Base-by-base conservation (phyloP, 2,888 invertebrate species). In the Odontocolon sp. region DNA sequence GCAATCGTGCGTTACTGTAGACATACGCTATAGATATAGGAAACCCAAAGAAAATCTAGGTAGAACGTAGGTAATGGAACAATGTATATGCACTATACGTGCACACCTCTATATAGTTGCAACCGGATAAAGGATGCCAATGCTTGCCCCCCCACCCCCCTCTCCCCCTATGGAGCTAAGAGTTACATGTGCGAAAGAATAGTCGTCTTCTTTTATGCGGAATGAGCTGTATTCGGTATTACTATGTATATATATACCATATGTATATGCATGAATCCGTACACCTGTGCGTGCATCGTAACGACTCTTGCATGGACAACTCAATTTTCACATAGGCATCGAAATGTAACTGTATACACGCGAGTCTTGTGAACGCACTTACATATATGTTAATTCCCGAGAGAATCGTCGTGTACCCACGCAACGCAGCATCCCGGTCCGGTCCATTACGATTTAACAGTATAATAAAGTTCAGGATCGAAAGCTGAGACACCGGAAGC, bases 241-340 rank as follows among this genome's bases (percentile, higher is more conserved):
- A n/a, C n/a, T n/a, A n/a, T n/a, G n/a, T n/a, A n/a, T n/a, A n/a
- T n/a, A n/a, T n/a, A n/a, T n/a, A n/a, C n/a, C n/a, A n/a, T n/a
- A n/a, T n/a, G n/a, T n/a, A n/a, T n/a, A n/a, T n/a, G n/a, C n/a
- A n/a, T n/a, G n/a, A n/a, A n/a, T n/a, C n/a, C n/a, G n/a, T n/a
- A n/a, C n/a, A n/a, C n/a, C n/a, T n/a, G n/a, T n/a, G n/a, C n/a
- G n/a, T n/a, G n/a, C n/a, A n/a, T n/a, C 52, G 61, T 68, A 47
- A 54, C 31, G 16, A 54, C 16, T 26, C 45, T 31, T 14, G 21
- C 5, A n/a, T 4, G 40, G n/a, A 64, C 45, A 45, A n/a, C 21
- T 33, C 23, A 40, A 69, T 50, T 56, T 33, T 38, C 40, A 28
- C n/a, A n/a, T n/a, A n/a, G n/a, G n/a, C n/a, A n/a, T n/a, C n/a